Evolutionary conservation across 1,140 invertebrate genomes (phyloP), one percentile per base, ranked within the genome.

Genomic region (Colletes gigas): DNA sequence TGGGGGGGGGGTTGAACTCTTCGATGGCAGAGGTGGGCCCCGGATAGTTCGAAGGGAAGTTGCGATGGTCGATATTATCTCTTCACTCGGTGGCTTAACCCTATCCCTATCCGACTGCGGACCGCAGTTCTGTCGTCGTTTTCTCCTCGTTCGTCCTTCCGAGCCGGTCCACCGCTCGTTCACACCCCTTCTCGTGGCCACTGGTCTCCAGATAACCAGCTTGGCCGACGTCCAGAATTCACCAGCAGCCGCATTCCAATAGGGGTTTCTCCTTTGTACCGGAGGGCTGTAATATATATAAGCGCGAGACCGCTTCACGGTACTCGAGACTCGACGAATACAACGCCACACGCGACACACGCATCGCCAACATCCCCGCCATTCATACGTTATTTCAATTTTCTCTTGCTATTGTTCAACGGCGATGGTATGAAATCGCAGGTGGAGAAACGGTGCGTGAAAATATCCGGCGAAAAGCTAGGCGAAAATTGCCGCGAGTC

Each of bases 141-240:
- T 71, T 21, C 44, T 59, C 66, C 12, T 19, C 2, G 59, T 50
- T 65, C 55, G 60, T 50, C 62, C 52, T 7, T 47, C 19, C 15
- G 19, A n/a, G 55, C 57, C 39, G 14, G n/a, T 59, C 50, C 63
- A 59, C 19, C 75, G n/a, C 12, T 47, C 66, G 52, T 74, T 84
- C 62, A 59, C 87, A 84, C 77, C 78, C 71, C 70, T 74, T 85
- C 79, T 69, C 71, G 66, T 57, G 78, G 41, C 70, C 74, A 55
- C 50, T 39, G 60, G 54, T 60, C 60, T 41, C 67, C 50, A 76
- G 80, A 78, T 88, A 88, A 83, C 88, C 65, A 59, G 83, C 59
- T 89, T 88, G 88, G 88, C 83, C 62, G 8, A n/a, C 57, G 75
- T 89, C 85, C 88, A 89, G 66, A 81, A 85, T 79, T 83, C 74